Evolutionary conservation across 2,888 invertebrate genomes (phyloP).

Genomic region (Amphimallon solstitiale): DNA sequence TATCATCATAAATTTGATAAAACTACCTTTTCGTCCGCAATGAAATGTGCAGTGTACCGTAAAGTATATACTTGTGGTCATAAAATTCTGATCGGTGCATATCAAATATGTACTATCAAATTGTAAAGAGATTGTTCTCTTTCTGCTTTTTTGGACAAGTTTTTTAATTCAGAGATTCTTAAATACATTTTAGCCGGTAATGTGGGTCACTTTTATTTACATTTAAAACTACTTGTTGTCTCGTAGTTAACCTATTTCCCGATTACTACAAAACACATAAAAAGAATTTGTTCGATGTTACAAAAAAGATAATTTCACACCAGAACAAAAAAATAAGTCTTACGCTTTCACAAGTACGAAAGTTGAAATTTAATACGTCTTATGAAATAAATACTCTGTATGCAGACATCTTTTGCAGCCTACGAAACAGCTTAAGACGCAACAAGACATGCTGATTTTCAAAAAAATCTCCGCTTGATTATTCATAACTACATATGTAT

Average conservation of each 20-base stretch:
- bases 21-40: no score
- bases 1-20: no score
- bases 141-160: background rate
- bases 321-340: conserved; percentile 9
- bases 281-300: background rate
- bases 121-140: no score
- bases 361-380: conserved; percentile 21
- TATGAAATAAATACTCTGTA: conserved; percentile 10
- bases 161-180: no score
- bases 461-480: background rate
- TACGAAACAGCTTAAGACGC: conserved; percentile 5
- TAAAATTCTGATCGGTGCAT: no score
- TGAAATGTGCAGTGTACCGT: no score
- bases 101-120: no score
- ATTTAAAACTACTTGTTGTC: background rate
- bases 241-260: conserved; percentile 20
- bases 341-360: conserved; percentile 33
- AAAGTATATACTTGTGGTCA: no score
- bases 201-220: conserved; percentile 8
- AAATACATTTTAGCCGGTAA: background rate
- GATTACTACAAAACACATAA: conserved; percentile 13
- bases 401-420: conserved; percentile 17
- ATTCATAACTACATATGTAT: background rate
- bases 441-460: background rate
- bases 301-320: conserved; percentile 9